phyloP scores from a whole-genome alignment of 2,113 vertebrate genomes.

The Boulengeromyrus knoepffleri region DNA sequence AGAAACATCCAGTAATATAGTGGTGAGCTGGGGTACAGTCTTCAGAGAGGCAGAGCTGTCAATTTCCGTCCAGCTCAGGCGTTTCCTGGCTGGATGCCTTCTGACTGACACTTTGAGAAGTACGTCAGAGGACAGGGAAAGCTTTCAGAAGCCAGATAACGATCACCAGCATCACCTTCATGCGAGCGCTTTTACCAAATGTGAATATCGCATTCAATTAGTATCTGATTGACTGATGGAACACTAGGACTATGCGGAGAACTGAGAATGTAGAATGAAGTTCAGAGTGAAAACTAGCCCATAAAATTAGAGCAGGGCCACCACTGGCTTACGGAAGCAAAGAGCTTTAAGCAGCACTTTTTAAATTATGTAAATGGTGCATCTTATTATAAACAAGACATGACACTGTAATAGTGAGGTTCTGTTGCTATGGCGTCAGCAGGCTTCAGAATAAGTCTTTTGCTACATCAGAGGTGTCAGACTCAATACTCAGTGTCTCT shows the following conservation, averaged over 20 bases:
- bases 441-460: not conserved
- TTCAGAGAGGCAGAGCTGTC: conserved; percentile 9
- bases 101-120: not conserved
- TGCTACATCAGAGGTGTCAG: not conserved
- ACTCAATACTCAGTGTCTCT: not conserved
- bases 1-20: conserved; percentile 32
- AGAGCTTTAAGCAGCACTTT: not conserved
- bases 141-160: not conserved
- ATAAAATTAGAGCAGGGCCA: not conserved
- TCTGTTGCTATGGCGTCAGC: not conserved
- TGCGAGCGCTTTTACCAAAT: not conserved
- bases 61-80: not conserved
- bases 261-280: not conserved
- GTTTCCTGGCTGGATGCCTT: not conserved
- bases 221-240: not conserved
- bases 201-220: not conserved
- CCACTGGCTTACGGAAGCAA: not conserved
- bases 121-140: not conserved
- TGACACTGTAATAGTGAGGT: not conserved
- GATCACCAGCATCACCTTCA: not conserved
- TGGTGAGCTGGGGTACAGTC: conserved; percentile 19
- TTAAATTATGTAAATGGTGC: not conserved
- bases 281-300: not conserved
- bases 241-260: not conserved
- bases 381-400: not conserved